Evolutionary conservation across 2,113 vertebrate genomes (phyloP), one percentile per base, ranked within the genome.

Genomic region (Parotia lawesii): DNA sequence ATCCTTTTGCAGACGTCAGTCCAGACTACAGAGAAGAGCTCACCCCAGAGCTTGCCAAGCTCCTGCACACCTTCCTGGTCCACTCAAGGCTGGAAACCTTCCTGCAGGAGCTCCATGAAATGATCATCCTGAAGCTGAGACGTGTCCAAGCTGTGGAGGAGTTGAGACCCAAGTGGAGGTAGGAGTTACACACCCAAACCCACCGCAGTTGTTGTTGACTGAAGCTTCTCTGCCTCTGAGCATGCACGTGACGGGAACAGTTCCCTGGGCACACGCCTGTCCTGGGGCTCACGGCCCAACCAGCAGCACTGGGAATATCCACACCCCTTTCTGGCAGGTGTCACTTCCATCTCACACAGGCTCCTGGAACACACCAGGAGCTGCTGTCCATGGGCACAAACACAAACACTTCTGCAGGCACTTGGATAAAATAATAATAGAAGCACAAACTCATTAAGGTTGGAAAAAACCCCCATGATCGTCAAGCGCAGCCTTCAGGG

Each of bases 21-120:
- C 4, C 70, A 37, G 60, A 18, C 15, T 99, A 99, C 93, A 98
- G 98, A 94, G 14, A 22, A 31, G 33, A 85, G 19, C 97, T 99
- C 42, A 87, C 69, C 22, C 93, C 96, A 4, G 84, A 97, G 9
- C 76, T 97, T 5, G 86, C 92, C 21, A 96, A 92, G 66, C 97
- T 97, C 47, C 98, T 99, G 54, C 96, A 90, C 18, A 51, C 87
- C 5, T 99, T 98, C 97, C 98, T 99, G 42, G 96, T 97, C 6
- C 98, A 98, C 80, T 93, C 91, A 16, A 96, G 97, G 11, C 96
- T 98, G n/a, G 98, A 99, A 54, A 44, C 75, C 48, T 99, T 99
- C 95, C 97, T 99, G 62, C 95, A 99, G 93, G 99, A 99, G 96
- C 98, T 99, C 87, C 99, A 99, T 0, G 99, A 99, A 92, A 98